Conservation (phyloP, 2,797 vertebrate genomes). For the Apodemus agrarius region DNA sequence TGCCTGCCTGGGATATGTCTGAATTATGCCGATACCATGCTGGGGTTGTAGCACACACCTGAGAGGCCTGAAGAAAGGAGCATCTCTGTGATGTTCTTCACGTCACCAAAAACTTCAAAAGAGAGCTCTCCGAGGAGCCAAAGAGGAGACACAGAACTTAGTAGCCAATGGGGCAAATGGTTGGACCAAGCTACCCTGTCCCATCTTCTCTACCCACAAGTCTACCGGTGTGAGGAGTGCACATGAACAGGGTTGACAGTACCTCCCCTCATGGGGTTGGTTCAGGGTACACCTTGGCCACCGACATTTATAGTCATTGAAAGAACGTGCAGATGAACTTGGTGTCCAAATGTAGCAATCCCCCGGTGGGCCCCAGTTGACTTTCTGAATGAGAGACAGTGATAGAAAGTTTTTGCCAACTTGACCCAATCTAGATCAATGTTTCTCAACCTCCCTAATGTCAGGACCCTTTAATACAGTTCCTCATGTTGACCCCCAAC, state of each 20-base stretch:
- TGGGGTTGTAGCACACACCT: not conserved
- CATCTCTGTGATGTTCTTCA: not conserved
- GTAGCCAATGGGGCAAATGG: not conserved
- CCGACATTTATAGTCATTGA: not conserved
- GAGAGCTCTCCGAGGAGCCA: not conserved
- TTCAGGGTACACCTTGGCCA: not conserved
- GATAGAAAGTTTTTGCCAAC: not conserved
- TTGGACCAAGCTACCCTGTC: fast-evolving
- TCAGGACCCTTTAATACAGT: not conserved
- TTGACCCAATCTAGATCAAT: not conserved
- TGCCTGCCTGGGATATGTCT: not conserved
- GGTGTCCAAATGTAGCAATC: not conserved
- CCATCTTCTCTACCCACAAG: not conserved
- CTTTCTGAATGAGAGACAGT: not conserved
- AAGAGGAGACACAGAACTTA: not conserved
- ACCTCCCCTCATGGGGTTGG: not conserved
- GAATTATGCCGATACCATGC: not conserved
- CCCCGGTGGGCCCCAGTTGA: too few species aligned
- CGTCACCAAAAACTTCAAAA: not conserved
- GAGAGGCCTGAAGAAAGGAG: not conserved
- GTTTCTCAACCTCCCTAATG: not conserved
- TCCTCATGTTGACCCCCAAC: not conserved
- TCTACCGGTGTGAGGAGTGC: not conserved
- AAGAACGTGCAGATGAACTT: not conserved
- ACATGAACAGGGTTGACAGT: not conserved